phyloP scores from a whole-genome alignment of 2,797 vertebrate genomes.

The Buceros bicornis region DNA sequence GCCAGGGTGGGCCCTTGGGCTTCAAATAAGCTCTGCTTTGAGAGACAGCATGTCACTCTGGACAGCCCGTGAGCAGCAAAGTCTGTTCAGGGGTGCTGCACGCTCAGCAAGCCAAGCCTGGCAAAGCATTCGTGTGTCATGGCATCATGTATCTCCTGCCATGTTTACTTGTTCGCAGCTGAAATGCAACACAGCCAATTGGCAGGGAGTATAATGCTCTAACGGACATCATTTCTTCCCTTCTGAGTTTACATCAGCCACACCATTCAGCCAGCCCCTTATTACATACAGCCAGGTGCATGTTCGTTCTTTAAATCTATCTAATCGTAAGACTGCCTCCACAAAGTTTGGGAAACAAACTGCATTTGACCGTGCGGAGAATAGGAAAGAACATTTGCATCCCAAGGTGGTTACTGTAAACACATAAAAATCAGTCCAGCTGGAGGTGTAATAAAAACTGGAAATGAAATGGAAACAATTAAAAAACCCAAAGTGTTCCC shows the following conservation, averaged over 20 bases:
- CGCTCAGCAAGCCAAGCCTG: not conserved
- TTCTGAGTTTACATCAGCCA: slow-evolving; percentile 8
- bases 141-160: not conserved
- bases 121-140: not conserved
- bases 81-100: not conserved
- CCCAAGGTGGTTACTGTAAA: not conserved
- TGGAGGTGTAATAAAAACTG: not conserved
- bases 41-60: not conserved
- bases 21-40: not conserved
- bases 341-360: not conserved
- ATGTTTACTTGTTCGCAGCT: not conserved
- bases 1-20: not conserved
- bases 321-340: not conserved
- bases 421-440: not conserved
- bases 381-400: not conserved
- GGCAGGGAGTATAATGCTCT: not conserved
- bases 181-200: slow-evolving; percentile 9
- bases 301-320: not conserved
- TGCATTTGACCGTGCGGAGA: not conserved
- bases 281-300: not conserved
- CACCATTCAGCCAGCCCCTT: not conserved
- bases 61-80: not conserved
- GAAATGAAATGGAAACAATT: not conserved
- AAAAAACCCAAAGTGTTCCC: not conserved
- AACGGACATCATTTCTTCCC: not conserved